These are phyloP conservation scores for Dinomys branickii DNA, from an alignment of 2,113 vertebrate species.

Conservation along the genomic window DNA sequence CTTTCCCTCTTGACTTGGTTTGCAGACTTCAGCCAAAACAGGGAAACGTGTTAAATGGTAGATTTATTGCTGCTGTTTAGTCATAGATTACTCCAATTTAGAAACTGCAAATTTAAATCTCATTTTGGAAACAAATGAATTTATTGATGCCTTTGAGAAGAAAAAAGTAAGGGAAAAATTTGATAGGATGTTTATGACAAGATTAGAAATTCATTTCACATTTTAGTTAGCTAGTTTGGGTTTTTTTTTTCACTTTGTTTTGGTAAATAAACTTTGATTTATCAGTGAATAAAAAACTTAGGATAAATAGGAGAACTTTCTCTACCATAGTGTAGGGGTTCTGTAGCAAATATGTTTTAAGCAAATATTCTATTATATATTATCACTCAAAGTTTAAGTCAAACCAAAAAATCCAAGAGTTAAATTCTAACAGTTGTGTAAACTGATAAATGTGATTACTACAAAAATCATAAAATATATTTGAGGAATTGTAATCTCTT, in stretches of 20 bases:
- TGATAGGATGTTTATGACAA: background rate
- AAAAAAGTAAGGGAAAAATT: background rate
- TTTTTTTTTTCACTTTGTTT: background rate
- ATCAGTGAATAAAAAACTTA: background rate
- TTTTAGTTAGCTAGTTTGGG: background rate
- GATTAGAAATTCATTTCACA: background rate
- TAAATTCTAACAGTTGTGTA: conserved; percentile 1
- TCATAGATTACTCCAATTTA: background rate
- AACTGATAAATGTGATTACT: background rate
- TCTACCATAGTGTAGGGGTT: background rate
- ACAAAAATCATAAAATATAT: background rate
- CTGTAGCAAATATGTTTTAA: background rate
- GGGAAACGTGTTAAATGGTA: background rate
- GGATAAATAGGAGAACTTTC: background rate
- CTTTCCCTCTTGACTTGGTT: background rate
- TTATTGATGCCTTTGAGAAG: background rate
- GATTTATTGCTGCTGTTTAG: conserved; percentile 28
- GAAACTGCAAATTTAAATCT: background rate
- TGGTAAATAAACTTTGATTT: background rate
- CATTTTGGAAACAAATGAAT: background rate
- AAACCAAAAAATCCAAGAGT: background rate
- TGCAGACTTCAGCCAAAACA: background rate
- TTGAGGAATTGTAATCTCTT: background rate
- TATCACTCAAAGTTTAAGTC: background rate
- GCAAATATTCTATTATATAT: background rate